Evolutionary conservation across 1,140 invertebrate genomes (phyloP).

Genomic region (Drosophila bocki): DNA sequence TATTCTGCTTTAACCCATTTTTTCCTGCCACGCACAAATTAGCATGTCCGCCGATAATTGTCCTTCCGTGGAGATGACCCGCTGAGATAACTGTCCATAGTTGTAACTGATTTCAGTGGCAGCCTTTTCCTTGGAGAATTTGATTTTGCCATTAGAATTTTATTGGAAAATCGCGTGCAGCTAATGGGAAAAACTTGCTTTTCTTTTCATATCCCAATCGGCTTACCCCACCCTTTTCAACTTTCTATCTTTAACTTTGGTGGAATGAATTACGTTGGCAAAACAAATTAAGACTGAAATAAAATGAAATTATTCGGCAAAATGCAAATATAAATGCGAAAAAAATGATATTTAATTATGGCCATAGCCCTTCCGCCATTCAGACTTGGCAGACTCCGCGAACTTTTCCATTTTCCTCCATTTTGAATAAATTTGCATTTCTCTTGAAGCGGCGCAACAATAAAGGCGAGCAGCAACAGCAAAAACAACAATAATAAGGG

Average conservation of each 20-base stretch:
- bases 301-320: conserved; percentile 64
- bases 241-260: background rate
- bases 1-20: conserved; percentile 79
- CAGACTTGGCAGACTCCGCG: conserved; percentile 37
- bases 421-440: conserved; percentile 83
- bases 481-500: conserved; percentile 70
- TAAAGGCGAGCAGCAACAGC: conserved; percentile 35
- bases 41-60: conserved; percentile 84
- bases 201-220: conserved; percentile 14
- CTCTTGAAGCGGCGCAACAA: conserved; percentile 55
- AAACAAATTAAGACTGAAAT: conserved; percentile 49
- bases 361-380: conserved; percentile 50
- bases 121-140: conserved; percentile 40
- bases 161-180: conserved; percentile 72
- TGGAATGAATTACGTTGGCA: conserved; percentile 17
- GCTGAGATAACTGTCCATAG: conserved; percentile 81
- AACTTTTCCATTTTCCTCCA: conserved; percentile 68
- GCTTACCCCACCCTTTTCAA: background rate
- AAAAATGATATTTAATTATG: conserved; percentile 80
- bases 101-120: conserved; percentile 78
- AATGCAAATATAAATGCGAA: conserved; percentile 73
- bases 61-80: conserved; percentile 83
- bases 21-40: conserved; percentile 73
- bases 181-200: conserved; percentile 58
- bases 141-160: conserved; percentile 73